phyloP scores from a whole-genome alignment of 1,140 invertebrate genomes.

The Diabrotica virgifera region DNA sequence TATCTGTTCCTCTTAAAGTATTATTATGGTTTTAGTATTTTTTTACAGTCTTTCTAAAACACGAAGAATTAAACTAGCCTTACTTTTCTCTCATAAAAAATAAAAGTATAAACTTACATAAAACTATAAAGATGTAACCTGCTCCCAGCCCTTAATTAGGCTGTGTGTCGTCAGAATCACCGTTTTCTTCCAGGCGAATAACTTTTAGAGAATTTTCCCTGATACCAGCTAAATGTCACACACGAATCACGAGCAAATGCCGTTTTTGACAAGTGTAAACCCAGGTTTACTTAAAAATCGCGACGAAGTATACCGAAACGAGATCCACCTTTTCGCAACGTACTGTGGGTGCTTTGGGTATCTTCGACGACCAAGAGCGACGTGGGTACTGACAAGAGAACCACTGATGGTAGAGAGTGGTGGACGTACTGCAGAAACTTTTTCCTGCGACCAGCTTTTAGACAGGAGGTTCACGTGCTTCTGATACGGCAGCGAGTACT shows the following conservation, averaged over 20 bases:
- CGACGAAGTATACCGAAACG: constrained; percentile 5
- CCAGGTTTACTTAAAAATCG: constrained; percentile 9
- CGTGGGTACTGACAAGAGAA: constrained; percentile 24
- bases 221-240: not conserved
- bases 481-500: constrained; percentile 6
- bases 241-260: constrained; percentile 10
- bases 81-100: not conserved
- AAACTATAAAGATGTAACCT: constrained; percentile 6
- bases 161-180: constrained; percentile 8
- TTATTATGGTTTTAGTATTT: too few species aligned
- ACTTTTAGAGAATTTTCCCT: constrained; percentile 21
- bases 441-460: constrained; percentile 31
- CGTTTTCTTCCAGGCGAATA: constrained; percentile 23
- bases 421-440: constrained; percentile 25
- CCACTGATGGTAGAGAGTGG: constrained; percentile 17
- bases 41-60: too few species aligned
- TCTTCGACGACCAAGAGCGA: constrained; percentile 26
- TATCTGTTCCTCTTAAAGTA: too few species aligned
- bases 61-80: too few species aligned
- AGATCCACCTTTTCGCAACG: constrained; percentile 19
- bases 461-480: constrained; percentile 28
- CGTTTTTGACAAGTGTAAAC: not conserved
- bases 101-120: constrained; percentile 11
- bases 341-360: constrained; percentile 13
- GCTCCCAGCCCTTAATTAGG: constrained; percentile 11